Evolutionary conservation across 1,140 invertebrate genomes (phyloP).

Genomic region (Chymomyza costata): DNA sequence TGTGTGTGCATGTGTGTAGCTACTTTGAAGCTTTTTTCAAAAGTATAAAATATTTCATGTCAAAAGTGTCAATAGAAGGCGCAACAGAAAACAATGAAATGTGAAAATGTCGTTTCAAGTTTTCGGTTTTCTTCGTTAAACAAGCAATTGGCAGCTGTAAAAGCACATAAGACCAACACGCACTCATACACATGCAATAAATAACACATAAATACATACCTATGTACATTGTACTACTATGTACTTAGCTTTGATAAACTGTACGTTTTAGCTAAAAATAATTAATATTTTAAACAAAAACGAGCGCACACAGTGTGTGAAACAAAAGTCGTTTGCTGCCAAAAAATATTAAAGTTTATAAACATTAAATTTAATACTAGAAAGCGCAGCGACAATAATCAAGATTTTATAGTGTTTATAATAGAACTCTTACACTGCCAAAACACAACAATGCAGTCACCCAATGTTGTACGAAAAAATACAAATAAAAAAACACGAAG

Average conservation of each 20-base stretch:
- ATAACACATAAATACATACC: slow-evolving; percentile 8
- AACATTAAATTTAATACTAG: too few species aligned
- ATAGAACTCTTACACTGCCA: too few species aligned
- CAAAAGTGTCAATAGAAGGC: slow-evolving; percentile 60
- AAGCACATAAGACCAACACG: too few species aligned
- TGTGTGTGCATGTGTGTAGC: neutral
- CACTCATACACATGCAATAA: slow-evolving; percentile 8
- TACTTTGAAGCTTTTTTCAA: slow-evolving; percentile 9
- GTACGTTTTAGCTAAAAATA: slow-evolving; percentile 55
- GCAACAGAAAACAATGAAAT: slow-evolving; percentile 39
- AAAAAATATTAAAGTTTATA: too few species aligned
- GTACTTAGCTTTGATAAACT: slow-evolving; percentile 39
- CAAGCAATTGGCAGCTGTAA: slow-evolving; percentile 4
- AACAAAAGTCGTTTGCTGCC: too few species aligned
- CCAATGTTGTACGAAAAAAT: too few species aligned
- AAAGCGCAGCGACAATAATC: slow-evolving; percentile 2
- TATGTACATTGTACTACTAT: slow-evolving; percentile 7
- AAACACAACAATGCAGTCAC: too few species aligned
- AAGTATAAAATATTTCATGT: slow-evolving; percentile 43
- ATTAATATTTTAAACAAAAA: slow-evolving; percentile 36
- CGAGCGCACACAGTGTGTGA: slow-evolving; percentile 25
- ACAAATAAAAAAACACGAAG: too few species aligned
- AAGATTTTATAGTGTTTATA: too few species aligned
- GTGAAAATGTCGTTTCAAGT: slow-evolving; percentile 35
- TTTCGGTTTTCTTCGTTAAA: slow-evolving; percentile 28